Evolutionary conservation across 2,888 invertebrate species (phyloP), one percentile per base, ranked within the genome.

Genomic region (Cybosia mesomella): DNA sequence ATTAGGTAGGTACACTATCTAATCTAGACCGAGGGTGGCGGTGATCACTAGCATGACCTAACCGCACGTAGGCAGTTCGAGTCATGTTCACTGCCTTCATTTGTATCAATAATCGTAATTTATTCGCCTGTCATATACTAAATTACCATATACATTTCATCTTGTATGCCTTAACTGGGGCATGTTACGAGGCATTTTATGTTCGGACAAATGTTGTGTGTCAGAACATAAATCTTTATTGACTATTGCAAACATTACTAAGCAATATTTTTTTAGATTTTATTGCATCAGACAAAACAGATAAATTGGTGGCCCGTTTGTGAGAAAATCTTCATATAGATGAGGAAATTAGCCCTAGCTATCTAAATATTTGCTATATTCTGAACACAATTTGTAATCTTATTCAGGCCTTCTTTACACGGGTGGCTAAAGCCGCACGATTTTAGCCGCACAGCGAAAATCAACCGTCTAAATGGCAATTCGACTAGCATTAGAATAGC

Each of bases 41-140:
- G 66, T 75, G 73, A 77, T 77, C 72, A 69, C 57, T 67, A 55
- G 71, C 67, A 76, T 80, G 80, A 81, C 76, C 69, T 79, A 80
- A 77, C 66, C 59, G 39, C 65, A 77, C 81, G 81, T 79, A 80
- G 81, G 81, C 71, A 70, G 77, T 54, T 65, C 58, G 58, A 77
- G 67, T 69, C 71, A 71, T 75, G 73, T 79, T 75, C 76, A 78
- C 67, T 75, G 39, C 63, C 63, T 64, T 57, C 70, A 70, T 71
- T 73, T 58, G 68, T 69, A 78, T 64, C 66, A 79, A 72, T 79
- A 70, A 71, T 61, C 59, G 49, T 71, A 65, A 74, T 74, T 74
- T 72, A 79, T 58, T 64, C 55, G 28, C 59, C 61, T 72, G 66
- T 62, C 62, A 70, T 80, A 76, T 62, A 36, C 64, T 70, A 71